These are phyloP conservation scores for Champsocephalus esox DNA, from an alignment of 2,797 vertebrate genomes.

Conservation along the genomic window DNA sequence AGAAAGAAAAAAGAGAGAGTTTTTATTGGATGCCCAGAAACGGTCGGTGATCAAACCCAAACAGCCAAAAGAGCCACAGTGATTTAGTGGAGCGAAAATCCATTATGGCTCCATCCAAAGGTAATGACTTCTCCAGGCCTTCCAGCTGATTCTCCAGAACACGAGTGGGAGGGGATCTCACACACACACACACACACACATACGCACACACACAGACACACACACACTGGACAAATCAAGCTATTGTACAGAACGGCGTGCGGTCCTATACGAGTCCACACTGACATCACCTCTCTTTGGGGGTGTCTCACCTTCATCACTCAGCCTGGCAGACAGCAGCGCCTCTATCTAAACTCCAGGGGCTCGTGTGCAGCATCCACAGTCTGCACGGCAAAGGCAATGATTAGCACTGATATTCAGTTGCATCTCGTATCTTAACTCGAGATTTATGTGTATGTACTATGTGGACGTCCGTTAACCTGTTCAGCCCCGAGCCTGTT, in stretches of 20 bases:
- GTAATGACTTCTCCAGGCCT: constrained; percentile 84
- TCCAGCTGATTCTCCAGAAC: constrained; percentile 80
- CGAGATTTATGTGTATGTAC: no score
- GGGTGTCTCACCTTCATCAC: constrained; percentile 51
- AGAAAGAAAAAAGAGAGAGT: constrained; percentile 52
- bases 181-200: constrained; percentile 18
- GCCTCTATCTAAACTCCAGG: constrained; percentile 40
- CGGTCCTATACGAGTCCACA: constrained; percentile 51
- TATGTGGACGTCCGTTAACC: no score
- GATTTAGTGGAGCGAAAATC: constrained; percentile 83
- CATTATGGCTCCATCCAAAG: constrained; percentile 83
- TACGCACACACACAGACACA: constrained; percentile 25
- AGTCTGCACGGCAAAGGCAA: not conserved
- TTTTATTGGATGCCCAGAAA: constrained; percentile 81
- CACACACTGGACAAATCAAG: constrained; percentile 40
- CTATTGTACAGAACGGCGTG: constrained; percentile 54
- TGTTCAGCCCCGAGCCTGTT: no score
- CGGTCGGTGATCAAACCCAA: constrained; percentile 81
- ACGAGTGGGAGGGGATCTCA: constrained; percentile 56
- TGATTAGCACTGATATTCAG: not conserved
- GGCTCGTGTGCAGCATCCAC: constrained; percentile 3
- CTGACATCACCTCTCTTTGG: constrained; percentile 55
- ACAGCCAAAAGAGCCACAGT: constrained; percentile 79
- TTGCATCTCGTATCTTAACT: not conserved
- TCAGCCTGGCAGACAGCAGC: constrained; percentile 27